phyloP scores from a whole-genome alignment of 2,888 invertebrate genomes.

The Idaea aversata region DNA sequence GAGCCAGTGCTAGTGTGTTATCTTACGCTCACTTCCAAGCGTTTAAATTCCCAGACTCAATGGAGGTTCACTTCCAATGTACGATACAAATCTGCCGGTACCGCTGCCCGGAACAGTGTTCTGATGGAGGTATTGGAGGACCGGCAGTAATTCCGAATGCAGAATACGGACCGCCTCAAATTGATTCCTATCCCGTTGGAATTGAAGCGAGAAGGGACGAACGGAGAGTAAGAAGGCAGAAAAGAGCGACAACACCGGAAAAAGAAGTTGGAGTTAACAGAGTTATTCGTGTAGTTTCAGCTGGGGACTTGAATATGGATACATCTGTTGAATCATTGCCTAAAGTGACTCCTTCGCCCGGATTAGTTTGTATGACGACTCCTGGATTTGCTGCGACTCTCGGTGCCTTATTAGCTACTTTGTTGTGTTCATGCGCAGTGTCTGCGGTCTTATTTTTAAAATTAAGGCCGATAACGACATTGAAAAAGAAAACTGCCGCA shows the following conservation, averaged over 20 bases:
- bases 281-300: slow-evolving; percentile 94
- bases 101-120: slow-evolving; percentile 95
- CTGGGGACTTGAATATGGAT: slow-evolving; percentile 92
- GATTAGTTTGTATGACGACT: slow-evolving; percentile 95
- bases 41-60: slow-evolving; percentile 97
- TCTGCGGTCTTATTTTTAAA: slow-evolving; percentile 93
- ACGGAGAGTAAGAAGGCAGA: slow-evolving; percentile 83
- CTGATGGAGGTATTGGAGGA: slow-evolving; percentile 79
- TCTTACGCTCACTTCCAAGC: slow-evolving; percentile 97
- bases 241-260: slow-evolving; percentile 83
- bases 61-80: slow-evolving; percentile 98
- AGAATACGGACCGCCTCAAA: slow-evolving; percentile 87
- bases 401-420: slow-evolving; percentile 89
- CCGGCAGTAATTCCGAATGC: slow-evolving; percentile 62
- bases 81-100: slow-evolving; percentile 96
- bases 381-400: slow-evolving; percentile 95
- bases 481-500: slow-evolving; percentile 78
- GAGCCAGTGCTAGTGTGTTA: slow-evolving; percentile 93
- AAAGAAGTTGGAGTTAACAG: slow-evolving; percentile 94
- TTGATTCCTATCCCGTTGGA: slow-evolving; percentile 76
- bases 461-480: slow-evolving; percentile 84
- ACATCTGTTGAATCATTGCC: slow-evolving; percentile 85
- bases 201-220: slow-evolving; percentile 87
- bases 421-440: slow-evolving; percentile 91
- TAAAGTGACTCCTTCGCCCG: slow-evolving; percentile 83